Base-by-base conservation (phyloP, 23 tunicate species). In the Phallusia fumigata region DNA sequence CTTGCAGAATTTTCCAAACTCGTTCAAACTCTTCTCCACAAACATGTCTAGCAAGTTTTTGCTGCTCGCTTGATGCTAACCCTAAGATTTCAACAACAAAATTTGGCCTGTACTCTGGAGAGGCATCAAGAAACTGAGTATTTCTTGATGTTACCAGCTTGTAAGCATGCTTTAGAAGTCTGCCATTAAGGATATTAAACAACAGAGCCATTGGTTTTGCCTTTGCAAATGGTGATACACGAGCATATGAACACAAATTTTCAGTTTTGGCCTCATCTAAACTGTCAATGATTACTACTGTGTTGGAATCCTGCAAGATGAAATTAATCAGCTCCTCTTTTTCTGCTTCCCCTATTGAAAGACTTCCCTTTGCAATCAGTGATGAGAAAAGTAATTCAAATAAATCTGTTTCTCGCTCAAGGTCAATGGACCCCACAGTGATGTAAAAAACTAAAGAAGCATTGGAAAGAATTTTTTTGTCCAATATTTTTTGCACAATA, bases 291-390 rank as follows among this genome's bases (percentile, higher is more conserved):
- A 58, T 58, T 58, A 24, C 69, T 24, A 58, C 69, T 58, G 69
- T 21, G 28, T 58, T 58, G 28, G 28, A 16, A 24, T 58, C 69
- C 28, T 58, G 11, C 69, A 58, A 24, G 28, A 58, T 24, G 28
- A 21, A 24, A 22, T 58, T 22, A 24, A 58, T 58, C 28, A 58
- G 28, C 26, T 22, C 69, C 26, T 21, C 5, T 58, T 58, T 58
- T 13, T 58, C 69, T 21, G 26, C 69, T 58, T 58, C 69, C 3
- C 13, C 15, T 24, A 58, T 22, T 21, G 28, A 24, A 58, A 58
- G 69, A 16, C 69, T 58, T 58, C 69, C 69, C 26, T 58, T 13
- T 21, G 69, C 69, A 58, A 58, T 58, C 28, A 58, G 69, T 58
- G 69, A 1, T 21, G 28, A 8, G 13, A 58, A 58, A 1, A 58